These are phyloP conservation scores for Cranoglanis bouderius DNA, from an alignment of 2,113 vertebrate species.

Conservation along the genomic window DNA sequence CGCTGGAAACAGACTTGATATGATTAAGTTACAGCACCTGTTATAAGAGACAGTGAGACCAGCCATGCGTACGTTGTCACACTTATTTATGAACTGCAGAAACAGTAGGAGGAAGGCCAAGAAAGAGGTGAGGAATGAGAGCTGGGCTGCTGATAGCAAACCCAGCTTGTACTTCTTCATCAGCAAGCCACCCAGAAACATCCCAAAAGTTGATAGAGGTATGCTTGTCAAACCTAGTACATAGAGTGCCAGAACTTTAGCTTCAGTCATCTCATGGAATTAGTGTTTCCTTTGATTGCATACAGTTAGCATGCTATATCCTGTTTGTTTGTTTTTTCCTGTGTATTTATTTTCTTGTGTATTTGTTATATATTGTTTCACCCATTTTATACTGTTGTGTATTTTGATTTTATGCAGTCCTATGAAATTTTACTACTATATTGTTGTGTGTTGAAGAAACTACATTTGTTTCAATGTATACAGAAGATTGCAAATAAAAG, in stretches of 20 bases:
- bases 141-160: conserved; percentile 76
- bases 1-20: neutral
- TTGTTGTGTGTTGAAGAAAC: too few relatives aligned
- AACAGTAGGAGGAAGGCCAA: conserved; percentile 56
- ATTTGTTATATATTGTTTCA: too few relatives aligned
- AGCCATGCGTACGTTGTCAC: conserved; percentile 79
- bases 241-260: neutral
- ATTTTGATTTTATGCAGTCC: too few relatives aligned
- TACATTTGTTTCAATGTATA: too few relatives aligned
- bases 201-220: conserved; percentile 76
- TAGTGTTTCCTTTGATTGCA: too few relatives aligned
- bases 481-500: too few relatives aligned
- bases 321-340: too few relatives aligned
- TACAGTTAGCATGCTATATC: too few relatives aligned
- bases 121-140: conserved; percentile 71
- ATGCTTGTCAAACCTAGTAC: conserved; percentile 75
- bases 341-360: too few relatives aligned
- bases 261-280: neutral
- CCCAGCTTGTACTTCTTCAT: conserved; percentile 85
- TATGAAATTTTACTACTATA: too few relatives aligned
- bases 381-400: too few relatives aligned
- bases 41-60: conserved; percentile 87
- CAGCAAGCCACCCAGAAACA: conserved; percentile 84
- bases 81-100: conserved; percentile 74
- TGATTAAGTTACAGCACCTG: conserved; percentile 69